phyloP scores from a whole-genome alignment of 2,113 vertebrate genomes.

The Eulacestoma nigropectus region DNA sequence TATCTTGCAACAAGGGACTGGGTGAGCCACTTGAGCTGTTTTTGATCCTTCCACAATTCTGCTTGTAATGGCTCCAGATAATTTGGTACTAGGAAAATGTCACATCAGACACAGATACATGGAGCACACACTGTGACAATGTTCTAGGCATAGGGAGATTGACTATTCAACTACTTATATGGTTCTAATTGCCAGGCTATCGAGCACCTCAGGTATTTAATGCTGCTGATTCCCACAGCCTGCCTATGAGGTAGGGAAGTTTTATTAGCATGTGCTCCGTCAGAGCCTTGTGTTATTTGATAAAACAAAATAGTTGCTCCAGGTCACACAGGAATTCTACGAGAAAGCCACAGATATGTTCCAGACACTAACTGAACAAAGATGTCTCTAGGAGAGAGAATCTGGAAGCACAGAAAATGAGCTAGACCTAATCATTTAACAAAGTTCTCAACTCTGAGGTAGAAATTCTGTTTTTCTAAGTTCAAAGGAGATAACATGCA shows the following conservation, averaged over 20 bases:
- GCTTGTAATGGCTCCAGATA: conserved; percentile 39
- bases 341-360: neutral
- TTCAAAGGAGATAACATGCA: neutral
- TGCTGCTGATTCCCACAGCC: conserved; percentile 12
- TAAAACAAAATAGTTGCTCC: neutral
- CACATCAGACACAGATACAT: neutral
- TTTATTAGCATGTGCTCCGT: neutral
- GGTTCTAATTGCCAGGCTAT: neutral
- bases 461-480: neutral
- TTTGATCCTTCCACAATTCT: conserved; percentile 52
- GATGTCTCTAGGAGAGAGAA: neutral
- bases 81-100: conserved; percentile 33
- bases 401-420: neutral
- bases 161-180: conserved; percentile 7
- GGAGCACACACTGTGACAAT: neutral
- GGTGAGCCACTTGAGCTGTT: conserved; percentile 15
- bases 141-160: neutral
- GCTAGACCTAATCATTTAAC: neutral
- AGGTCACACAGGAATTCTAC: neutral
- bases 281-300: neutral
- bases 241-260: neutral
- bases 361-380: neutral
- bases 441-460: neutral
- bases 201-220: neutral
- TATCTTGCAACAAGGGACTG: conserved; percentile 42